Evolutionary conservation across 2,113 vertebrate genomes (phyloP), one percentile per base, ranked within the genome.

Genomic region (Ifrita kowaldi): DNA sequence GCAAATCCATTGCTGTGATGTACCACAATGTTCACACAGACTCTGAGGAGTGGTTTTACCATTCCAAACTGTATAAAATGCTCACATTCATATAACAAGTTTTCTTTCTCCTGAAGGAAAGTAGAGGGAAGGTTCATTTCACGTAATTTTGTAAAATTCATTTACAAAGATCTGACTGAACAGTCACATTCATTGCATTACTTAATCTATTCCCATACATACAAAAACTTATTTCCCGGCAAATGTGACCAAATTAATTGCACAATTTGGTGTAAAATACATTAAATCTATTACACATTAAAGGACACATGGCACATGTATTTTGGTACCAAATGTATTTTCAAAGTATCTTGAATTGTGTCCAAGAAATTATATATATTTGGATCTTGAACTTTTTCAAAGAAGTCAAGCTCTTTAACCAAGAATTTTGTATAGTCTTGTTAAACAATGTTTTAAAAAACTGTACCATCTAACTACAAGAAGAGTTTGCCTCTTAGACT

Each of bases 31-130:
- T 88, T 97, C 94, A 86, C 84, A 89, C 23, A 93, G 91, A 17
- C 85, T 96, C 85, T 78, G 95, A 91, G 84, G 89, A 95, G 47
- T 91, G 77, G 91, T 96, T 97, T 97, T 97, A 95, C 91, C 74
- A 80, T 96, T 96, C 65, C 78, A 95, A 97, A 95, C 57, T 95
- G 70, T 97, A 98, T 97, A 97, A 97, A 97, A 95, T 87, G 96
- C 93, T 98, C 70, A 94, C 64, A 68, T 57, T 97, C 87, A 97
- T 97, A 97, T 97, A 98, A 94, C 52, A 84, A 63, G 60, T 86
- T 87, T 81, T 44, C 75, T 97, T 97, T 97, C 92, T 97, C 56
- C 65, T 86, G 85, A 76, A 97, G 76, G 70, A 93, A 95, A 94
- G 74, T 80, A 90, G 83, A 91, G 64, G 46, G 11, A 37, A 59